Percentiles rank a stretch among this genome's conserved stretches.
These are phyloP conservation scores for Polydrusus cervinus DNA, from an alignment of 2,888 invertebrate genomes.

Conservation along the genomic window DNA sequence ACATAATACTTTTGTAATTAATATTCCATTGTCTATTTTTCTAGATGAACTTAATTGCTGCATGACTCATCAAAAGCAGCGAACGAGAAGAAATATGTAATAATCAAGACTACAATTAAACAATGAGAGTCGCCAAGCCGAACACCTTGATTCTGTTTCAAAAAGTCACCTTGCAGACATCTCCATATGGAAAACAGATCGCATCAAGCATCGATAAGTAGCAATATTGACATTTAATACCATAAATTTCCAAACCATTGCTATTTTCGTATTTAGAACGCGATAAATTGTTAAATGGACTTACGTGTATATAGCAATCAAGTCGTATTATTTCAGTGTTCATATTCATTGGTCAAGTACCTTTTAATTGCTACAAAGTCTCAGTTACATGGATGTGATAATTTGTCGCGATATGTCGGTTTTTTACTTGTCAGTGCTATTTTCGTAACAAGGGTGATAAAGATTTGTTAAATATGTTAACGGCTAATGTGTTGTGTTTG, in stretches of 20 bases:
- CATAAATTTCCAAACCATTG: conserved; percentile 23
- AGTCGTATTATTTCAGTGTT: background rate
- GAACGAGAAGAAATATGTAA: conserved; percentile 10
- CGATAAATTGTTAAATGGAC: background rate
- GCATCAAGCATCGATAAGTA: conserved; percentile 23
- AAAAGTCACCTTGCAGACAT: conserved; percentile 27
- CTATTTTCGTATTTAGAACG: conserved; percentile 19
- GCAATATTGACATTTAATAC: conserved; percentile 17
- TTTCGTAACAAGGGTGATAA: background rate
- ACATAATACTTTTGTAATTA: conserved; percentile 2
- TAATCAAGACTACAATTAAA: conserved; percentile 31
- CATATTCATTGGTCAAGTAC: background rate
- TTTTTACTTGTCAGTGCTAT: background rate
- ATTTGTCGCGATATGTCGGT: background rate
- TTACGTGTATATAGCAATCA: conserved; percentile 13
- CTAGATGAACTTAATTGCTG: conserved; percentile 13
- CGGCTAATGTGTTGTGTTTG: conserved; percentile 68
- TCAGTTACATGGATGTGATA: conserved; percentile 6
- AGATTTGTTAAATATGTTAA: conserved; percentile 62
- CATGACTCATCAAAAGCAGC: conserved; percentile 27
- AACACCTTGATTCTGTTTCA: conserved; percentile 32
- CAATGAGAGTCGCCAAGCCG: conserved; percentile 25
- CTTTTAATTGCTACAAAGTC: background rate
- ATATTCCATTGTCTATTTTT: conserved; percentile 17
- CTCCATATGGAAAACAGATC: conserved; percentile 19